Evolutionary conservation across 2,888 invertebrate genomes (phyloP).

Genomic region (Leptinotarsa juncta): DNA sequence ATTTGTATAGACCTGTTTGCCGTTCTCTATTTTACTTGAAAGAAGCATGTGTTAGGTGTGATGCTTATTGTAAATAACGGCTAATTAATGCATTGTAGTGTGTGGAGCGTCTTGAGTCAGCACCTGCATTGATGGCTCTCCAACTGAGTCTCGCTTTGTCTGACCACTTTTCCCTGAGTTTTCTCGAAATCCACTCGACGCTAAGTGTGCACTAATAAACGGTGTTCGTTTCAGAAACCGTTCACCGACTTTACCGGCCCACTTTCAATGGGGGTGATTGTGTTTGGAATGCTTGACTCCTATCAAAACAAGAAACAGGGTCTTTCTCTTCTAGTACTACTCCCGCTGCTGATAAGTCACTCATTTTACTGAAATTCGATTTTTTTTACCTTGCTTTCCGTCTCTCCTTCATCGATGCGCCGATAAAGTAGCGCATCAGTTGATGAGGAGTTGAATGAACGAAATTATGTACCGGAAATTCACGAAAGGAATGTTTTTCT

Average conservation of each 20-base stretch:
- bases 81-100: conserved; percentile 36
- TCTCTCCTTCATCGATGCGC: no score
- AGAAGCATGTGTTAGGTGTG: conserved; percentile 36
- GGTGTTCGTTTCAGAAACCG: conserved; percentile 1
- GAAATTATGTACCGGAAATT: no score
- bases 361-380: no score
- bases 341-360: no score
- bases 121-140: conserved; percentile 10
- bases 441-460: no score
- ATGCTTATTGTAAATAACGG: conserved; percentile 34
- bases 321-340: no score
- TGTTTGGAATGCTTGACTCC: background rate
- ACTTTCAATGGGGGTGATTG: background rate
- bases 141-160: background rate
- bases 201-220: background rate
- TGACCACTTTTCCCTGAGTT: background rate
- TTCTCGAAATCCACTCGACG: background rate
- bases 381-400: no score
- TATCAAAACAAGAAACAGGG: background rate
- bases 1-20: conserved; percentile 42
- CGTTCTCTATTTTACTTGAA: conserved; percentile 28
- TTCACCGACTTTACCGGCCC: background rate
- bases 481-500: no score
- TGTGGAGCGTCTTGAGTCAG: conserved; percentile 6
- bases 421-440: no score